Conservation (phyloP, 2,888 invertebrate genomes). For the Gymnoscelis rufifasciata region DNA sequence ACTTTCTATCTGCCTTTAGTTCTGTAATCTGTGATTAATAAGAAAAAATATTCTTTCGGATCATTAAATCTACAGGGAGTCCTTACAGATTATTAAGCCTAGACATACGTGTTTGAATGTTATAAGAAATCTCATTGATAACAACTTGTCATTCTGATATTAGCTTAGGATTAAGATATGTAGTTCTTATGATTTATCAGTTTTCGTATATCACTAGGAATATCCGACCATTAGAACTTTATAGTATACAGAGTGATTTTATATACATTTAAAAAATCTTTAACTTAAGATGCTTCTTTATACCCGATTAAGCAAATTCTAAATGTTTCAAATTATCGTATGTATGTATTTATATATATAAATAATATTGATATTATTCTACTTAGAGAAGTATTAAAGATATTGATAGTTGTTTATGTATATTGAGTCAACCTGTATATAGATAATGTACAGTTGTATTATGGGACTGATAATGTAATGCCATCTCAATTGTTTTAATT, state of each 20-base stretch:
- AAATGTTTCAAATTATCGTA: background rate
- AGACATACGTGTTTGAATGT: background rate
- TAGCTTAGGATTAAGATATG: conserved; percentile 2
- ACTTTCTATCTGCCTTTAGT: too few relatives aligned
- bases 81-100: background rate
- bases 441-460: conserved; percentile 21
- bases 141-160: conserved; percentile 1
- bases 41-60: conserved; percentile 9
- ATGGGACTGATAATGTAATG: conserved; percentile 34
- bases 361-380: too few relatives aligned
- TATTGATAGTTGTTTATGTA: background rate
- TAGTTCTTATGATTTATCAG: background rate
- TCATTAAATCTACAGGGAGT: conserved; percentile 14
- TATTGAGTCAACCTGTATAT: conserved; percentile 1
- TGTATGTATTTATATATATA: background rate
- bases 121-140: conserved; percentile 8
- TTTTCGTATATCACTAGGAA: background rate
- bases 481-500: conserved; percentile 31
- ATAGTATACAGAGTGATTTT: too few relatives aligned
- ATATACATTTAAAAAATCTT: too few relatives aligned
- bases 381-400: background rate
- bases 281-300: too few relatives aligned
- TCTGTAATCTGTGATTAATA: background rate
- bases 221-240: background rate
- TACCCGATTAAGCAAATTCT: too few relatives aligned